These are phyloP conservation scores for Salvator merianae DNA, from an alignment of 2,113 vertebrate genomes.

Conservation along the genomic window DNA sequence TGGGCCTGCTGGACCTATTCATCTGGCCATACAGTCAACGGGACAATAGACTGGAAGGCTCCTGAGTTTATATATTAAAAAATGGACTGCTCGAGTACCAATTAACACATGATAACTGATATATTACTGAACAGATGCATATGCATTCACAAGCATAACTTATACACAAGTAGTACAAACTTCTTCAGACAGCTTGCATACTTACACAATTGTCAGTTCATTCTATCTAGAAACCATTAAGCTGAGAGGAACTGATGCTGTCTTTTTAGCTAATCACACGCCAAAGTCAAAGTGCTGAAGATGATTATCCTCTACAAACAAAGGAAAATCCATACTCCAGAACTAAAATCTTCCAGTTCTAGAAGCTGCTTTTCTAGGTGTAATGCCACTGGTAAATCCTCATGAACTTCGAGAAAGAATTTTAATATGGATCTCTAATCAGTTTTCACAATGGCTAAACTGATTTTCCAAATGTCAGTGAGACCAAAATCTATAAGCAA, in stretches of 20 bases:
- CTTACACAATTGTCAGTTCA: too few species aligned
- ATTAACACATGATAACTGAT: neutral
- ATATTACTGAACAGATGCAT: neutral
- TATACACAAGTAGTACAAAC: neutral
- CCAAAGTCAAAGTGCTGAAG: too few species aligned
- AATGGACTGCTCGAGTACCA: neutral
- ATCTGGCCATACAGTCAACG: too few species aligned
- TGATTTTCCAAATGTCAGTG: conserved; percentile 35
- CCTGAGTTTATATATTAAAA: too few species aligned
- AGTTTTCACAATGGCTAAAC: conserved; percentile 13
- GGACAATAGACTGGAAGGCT: too few species aligned
- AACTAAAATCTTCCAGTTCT: neutral
- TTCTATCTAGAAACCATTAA: too few species aligned
- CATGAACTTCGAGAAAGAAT: conserved; percentile 5
- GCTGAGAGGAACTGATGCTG: too few species aligned
- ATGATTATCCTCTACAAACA: neutral
- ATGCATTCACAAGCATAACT: neutral
- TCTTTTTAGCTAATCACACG: too few species aligned
- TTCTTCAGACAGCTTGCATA: too few species aligned
- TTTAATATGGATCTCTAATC: conserved; percentile 7
- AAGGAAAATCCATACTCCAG: neutral
- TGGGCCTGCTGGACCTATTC: too few species aligned
- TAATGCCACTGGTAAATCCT: neutral
- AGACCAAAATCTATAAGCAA: conserved; percentile 26
- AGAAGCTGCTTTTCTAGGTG: neutral